Evolutionary conservation across 2,888 invertebrate species (phyloP).

Genomic region (Linyphia triangularis): DNA sequence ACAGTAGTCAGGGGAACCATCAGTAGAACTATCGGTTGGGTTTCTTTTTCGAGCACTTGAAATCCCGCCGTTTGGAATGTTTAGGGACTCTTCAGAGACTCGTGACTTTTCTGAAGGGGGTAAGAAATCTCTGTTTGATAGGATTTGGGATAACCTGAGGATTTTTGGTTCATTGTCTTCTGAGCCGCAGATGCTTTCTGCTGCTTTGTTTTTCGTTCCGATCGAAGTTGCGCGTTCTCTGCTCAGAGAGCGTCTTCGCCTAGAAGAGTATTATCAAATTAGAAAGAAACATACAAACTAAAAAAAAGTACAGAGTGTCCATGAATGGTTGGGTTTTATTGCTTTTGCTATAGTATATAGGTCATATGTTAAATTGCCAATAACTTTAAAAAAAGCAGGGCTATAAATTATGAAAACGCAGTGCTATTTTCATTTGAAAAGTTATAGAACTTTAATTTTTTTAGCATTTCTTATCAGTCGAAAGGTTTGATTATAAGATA

Average conservation of each 20-base stretch:
- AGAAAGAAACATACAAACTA: too few relatives aligned
- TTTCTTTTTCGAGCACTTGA: conserved; percentile 4
- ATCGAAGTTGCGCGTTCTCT: conserved; percentile 47
- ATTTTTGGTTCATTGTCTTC: neutral
- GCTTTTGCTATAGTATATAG: too few relatives aligned
- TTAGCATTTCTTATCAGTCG: too few relatives aligned
- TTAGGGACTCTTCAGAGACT: neutral
- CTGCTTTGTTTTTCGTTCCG: neutral
- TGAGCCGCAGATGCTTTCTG: neutral
- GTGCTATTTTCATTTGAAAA: too few relatives aligned
- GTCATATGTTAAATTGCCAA: too few relatives aligned
- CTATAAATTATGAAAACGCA: too few relatives aligned
- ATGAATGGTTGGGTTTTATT: too few relatives aligned
- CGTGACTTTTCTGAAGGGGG: neutral
- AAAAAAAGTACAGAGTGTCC: too few relatives aligned
- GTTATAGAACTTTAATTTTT: too few relatives aligned
- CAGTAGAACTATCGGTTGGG: neutral
- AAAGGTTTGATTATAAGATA: too few relatives aligned
- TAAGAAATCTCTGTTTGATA: conserved; percentile 49
- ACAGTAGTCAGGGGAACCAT: neutral
- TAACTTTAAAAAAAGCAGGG: too few relatives aligned
- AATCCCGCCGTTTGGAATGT: neutral
- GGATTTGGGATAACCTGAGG: neutral
- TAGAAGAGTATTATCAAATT: too few relatives aligned
- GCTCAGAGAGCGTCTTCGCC: conserved; percentile 45